Conservation (phyloP, 2,888 invertebrate species). For the Chalcosyrphus nemorum region DNA sequence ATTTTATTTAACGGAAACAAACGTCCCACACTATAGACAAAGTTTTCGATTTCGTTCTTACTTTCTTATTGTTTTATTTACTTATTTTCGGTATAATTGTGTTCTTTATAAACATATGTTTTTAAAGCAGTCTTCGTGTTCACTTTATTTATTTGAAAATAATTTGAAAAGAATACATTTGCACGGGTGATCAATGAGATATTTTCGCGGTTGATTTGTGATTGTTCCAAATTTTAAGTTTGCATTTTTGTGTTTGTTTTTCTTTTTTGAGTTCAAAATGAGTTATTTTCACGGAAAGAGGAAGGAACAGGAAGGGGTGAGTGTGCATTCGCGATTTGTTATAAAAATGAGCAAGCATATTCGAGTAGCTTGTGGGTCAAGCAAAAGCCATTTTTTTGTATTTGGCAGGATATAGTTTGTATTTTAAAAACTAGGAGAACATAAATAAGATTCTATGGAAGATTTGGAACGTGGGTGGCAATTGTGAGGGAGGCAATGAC, state of each 20-base stretch:
- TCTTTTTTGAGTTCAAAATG: neutral
- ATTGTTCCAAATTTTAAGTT: neutral
- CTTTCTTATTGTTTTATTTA: neutral
- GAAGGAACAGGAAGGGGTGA: neutral
- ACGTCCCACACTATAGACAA: neutral
- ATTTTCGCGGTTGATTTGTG: neutral
- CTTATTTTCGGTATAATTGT: neutral
- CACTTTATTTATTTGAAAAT: neutral
- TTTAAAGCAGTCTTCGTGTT: neutral
- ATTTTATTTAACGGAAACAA: neutral
- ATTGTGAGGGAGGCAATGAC: no score
- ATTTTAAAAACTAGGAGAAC: no score
- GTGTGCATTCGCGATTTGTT: neutral
- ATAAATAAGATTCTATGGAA: no score
- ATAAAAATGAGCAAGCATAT: neutral
- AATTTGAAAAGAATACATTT: neutral
- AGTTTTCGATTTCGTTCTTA: neutral
- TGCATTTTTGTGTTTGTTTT: neutral
- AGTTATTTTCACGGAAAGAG: neutral
- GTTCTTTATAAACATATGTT: neutral
- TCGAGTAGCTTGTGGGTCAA: neutral
- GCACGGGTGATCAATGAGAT: neutral
- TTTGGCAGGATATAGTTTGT: no score
- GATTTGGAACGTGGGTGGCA: no score
- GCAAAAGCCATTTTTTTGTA: no score